These are phyloP conservation scores for Drosophila neotestacea DNA, from an alignment of 2,888 invertebrate genomes.

Conservation along the genomic window DNA sequence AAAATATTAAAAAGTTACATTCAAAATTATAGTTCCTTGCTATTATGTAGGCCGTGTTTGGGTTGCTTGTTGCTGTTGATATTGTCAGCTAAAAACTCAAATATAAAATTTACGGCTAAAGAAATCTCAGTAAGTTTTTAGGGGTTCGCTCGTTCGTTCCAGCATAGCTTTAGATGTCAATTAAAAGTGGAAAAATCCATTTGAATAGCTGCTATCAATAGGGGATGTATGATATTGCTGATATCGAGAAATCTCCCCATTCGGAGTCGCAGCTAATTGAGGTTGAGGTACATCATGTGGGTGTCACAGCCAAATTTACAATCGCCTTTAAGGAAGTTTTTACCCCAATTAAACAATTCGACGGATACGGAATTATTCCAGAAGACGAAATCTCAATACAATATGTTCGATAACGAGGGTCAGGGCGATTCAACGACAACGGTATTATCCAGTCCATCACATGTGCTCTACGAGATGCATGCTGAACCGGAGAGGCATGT, in stretches of 20 bases:
- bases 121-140: neutral
- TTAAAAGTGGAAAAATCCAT: neutral
- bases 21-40: no score
- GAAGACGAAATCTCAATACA: slow-evolving; percentile 62
- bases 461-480: slow-evolving; percentile 80
- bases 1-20: no score
- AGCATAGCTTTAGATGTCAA: slow-evolving; percentile 16
- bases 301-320: slow-evolving; percentile 82
- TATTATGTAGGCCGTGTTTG: no score
- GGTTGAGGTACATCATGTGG: slow-evolving; percentile 82
- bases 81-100: no score
- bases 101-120: no score
- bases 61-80: no score
- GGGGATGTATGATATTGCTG: slow-evolving; percentile 78
- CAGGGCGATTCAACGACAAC: slow-evolving; percentile 40
- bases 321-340: slow-evolving; percentile 76
- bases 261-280: slow-evolving; percentile 80
- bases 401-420: slow-evolving; percentile 61
- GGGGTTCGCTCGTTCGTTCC: neutral
- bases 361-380: slow-evolving; percentile 78
- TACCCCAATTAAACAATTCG: slow-evolving; percentile 75
- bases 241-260: slow-evolving; percentile 48
- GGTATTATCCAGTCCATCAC: slow-evolving; percentile 46
- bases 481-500: slow-evolving; percentile 58
- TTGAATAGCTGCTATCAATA: neutral